Evolutionary conservation across 2,797 vertebrate species (phyloP), one percentile per base, ranked within the genome.

Genomic region (Tokudaia muenninki): DNA sequence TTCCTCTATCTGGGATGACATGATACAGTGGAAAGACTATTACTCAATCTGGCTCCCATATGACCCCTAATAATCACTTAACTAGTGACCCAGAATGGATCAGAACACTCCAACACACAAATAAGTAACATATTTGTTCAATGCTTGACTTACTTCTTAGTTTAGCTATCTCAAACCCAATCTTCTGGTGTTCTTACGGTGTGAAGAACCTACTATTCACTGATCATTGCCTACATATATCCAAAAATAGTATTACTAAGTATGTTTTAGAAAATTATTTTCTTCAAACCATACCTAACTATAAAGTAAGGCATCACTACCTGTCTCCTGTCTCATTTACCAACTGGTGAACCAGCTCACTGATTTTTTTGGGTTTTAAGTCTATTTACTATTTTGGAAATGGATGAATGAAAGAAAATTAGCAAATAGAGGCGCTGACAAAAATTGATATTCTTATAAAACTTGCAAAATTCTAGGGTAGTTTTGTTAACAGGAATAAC

Each of bases 381-480:
- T 34, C 3, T 94, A 77, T 24, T 91, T 17, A 55, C 86, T 57
- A 79, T 17, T 67, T 90, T 34, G 52, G n/a, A 92, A 92, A 94
- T 81, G 16, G 14, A 63, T 78, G 12, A 93, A 82, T 17, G 41
- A 77, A 92, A 77, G 29, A 92, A 94, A 94, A 94, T 57, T 50
- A 87, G 41, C 44, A 95, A 92, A 92, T 72, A 75, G 82, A 44
- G 10, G 37, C 29, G 84, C 0, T 78, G 13, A 65, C 1, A 59
- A 72, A 91, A 92, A 34, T 52, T 92, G 78, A 83, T 29, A 65
- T 91, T 59, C 47, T 79, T 74, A 94, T 16, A 96, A 81, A 90
- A 91, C 81, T 94, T 87, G 77, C 17, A 44, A 90, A 92, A 87
- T 83, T 7, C 5, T 79, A 34, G 17, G 83, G 34, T 87, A 6